These are phyloP conservation scores for Marmota monax DNA, from an alignment of 2,113 vertebrate species.

Conservation along the genomic window DNA sequence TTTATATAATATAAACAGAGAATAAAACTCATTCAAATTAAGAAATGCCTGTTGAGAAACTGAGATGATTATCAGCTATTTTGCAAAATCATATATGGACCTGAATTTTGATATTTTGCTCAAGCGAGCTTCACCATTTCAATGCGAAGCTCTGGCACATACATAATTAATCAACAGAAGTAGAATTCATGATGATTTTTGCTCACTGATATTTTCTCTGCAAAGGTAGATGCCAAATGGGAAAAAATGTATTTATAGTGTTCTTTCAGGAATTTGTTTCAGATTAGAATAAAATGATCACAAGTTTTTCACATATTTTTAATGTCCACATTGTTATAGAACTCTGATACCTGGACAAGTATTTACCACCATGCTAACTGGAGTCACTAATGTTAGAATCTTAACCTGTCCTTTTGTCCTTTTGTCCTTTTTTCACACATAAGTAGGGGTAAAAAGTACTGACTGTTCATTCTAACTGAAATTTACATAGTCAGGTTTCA, in stretches of 20 bases:
- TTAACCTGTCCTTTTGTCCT: neutral
- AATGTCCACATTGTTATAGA: neutral
- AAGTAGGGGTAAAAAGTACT: neutral
- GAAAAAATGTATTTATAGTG: neutral
- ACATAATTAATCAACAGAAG: neutral
- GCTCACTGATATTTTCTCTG: neutral
- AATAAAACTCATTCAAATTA: neutral
- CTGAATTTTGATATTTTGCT: neutral
- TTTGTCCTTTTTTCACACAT: neutral
- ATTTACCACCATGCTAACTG: neutral
- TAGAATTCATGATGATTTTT: constrained; percentile 1
- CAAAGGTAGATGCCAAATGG: neutral
- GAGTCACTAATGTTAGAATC: neutral
- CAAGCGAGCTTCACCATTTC: neutral
- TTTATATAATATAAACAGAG: neutral
- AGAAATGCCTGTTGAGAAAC: neutral
- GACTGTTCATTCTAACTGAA: neutral
- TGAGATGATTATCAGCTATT: neutral
- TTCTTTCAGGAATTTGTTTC: neutral
- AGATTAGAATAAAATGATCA: neutral
- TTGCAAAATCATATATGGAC: neutral
- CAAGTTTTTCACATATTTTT: neutral
- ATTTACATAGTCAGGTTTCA: neutral
- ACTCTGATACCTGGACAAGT: neutral
- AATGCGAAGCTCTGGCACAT: neutral